Percentiles rank a stretch among this genome's conserved stretches.
Evolutionary conservation across 2,113 vertebrate genomes (phyloP).

Genomic region (Phyllostomus hastatus): DNA sequence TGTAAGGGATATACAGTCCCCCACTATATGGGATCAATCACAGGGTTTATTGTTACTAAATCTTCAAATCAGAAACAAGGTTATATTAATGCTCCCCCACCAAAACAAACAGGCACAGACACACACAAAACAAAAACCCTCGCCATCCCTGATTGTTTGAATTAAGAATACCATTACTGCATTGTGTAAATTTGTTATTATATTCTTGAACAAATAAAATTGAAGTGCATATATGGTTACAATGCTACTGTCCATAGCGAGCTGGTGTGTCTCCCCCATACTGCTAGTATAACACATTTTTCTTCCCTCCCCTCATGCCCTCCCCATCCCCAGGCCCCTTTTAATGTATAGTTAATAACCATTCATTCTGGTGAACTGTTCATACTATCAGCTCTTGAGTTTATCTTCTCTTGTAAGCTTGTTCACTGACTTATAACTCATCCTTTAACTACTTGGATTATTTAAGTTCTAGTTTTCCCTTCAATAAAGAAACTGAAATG

Average conservation of each 20-base stretch:
- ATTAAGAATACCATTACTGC: constrained; percentile 43
- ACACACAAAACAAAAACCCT: constrained; percentile 22
- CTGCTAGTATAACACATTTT: neutral
- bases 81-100: constrained; percentile 63
- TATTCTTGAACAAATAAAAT: constrained; percentile 55
- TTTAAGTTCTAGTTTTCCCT: constrained; percentile 46
- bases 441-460: constrained; percentile 35
- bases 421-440: constrained; percentile 26
- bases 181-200: constrained; percentile 22
- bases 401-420: constrained; percentile 1
- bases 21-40: neutral
- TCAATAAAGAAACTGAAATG: constrained; percentile 53
- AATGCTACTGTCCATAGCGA: constrained; percentile 24
- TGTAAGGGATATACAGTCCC: neutral
- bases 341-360: constrained; percentile 43
- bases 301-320: neutral
- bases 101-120: neutral
- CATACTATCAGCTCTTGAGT: neutral
- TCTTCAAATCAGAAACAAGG: constrained; percentile 74
- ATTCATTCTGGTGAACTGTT: neutral
- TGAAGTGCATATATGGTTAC: constrained; percentile 56
- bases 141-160: constrained; percentile 23
- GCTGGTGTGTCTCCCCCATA: neutral
- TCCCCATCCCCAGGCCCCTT: neutral
- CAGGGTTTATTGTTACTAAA: neutral